Percentiles rank a stretch among this genome's conserved stretches.
Conservation (phyloP, 2,888 invertebrate genomes). For the Cecidostiba fungosa region DNA sequence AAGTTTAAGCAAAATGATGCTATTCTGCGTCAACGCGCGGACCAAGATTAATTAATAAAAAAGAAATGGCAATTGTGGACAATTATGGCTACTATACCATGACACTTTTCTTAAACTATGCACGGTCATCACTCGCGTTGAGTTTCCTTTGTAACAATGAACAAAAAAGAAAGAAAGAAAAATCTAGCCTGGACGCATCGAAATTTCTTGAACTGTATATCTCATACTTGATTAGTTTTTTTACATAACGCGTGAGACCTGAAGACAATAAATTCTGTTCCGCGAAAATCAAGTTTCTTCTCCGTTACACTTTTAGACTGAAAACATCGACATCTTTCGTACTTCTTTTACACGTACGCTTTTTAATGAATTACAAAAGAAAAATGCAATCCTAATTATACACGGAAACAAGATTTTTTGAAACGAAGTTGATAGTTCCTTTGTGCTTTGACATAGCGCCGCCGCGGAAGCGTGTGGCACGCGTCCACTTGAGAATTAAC, state of each 20-base stretch:
- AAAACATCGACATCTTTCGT: constrained; percentile 46
- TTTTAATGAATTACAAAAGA: neutral
- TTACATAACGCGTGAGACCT: neutral
- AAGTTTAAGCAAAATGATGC: constrained; percentile 61
- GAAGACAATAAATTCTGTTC: constrained; percentile 62
- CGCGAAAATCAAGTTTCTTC: constrained; percentile 40
- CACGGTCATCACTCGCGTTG: constrained; percentile 40
- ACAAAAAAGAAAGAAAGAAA: neutral
- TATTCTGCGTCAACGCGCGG: constrained; percentile 61
- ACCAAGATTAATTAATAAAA: constrained; percentile 59
- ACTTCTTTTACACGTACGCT: constrained; percentile 29
- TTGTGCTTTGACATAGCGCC: constrained; percentile 25
- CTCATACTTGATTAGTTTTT: constrained; percentile 3
- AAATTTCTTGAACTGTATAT: constrained; percentile 33
- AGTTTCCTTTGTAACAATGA: constrained; percentile 22
- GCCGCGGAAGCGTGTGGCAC: neutral
- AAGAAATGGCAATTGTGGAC: constrained; percentile 49
- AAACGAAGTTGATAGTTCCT: constrained; percentile 59
- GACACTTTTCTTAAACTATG: constrained; percentile 50
- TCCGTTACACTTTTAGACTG: constrained; percentile 21
- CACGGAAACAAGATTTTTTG: constrained; percentile 25
- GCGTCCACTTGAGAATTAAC: constrained; percentile 42
- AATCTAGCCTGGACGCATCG: constrained; percentile 50
- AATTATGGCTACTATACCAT: constrained; percentile 34
- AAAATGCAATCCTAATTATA: neutral